Base-by-base conservation (phyloP, 2,113 vertebrate genomes). In the Callipepla californica region DNA sequence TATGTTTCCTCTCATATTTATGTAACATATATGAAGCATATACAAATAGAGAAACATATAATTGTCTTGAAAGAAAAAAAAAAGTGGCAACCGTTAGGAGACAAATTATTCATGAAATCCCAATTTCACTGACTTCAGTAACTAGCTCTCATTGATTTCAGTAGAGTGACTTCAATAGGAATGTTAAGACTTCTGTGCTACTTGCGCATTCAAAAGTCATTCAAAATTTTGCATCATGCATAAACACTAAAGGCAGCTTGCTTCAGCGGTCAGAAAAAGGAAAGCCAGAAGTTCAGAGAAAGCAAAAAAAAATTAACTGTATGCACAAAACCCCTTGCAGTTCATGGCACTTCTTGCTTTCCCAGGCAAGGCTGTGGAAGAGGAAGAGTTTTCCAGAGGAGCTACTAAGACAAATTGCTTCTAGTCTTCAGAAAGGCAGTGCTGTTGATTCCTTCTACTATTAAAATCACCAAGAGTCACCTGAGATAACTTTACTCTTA, bases 61-160 rank as follows among this genome's bases (percentile, higher is more conserved):
- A 63, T 55, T 87, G 65, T 61, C 68, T 50, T 63, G 26, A 87
- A 83, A 81, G 51, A 55, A 61, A 92, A 87, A 81, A 14, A 51
- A 34, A 21, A 57, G 13, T 40, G 10, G 42, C 10, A 85, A 69
- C 20, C 42, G 36, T 45, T 67, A 19, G 6, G 61, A 78, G 53
- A 72, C 57, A 90, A 80, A 84, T 21, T 57, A 80, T 68, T 90
- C 10, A 32, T 28, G 63, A 65, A 86, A 84, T 48, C 14, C 13
- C 65, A 16, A 44, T 78, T 73, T 80, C 48, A 72, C 40, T 53
- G 5, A 74, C 58, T 80, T 89, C 44, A 81, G 48, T 76, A 90
- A 87, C 14, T 53, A 87, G 45, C 11, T 85, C 51, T 20, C 34
- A 80, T n/a, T 81, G 22, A 93, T 89, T 95, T 86, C 57, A 90